These are phyloP conservation scores for Aphrophora alni DNA, from an alignment of 2,888 invertebrate species.

Conservation along the genomic window DNA sequence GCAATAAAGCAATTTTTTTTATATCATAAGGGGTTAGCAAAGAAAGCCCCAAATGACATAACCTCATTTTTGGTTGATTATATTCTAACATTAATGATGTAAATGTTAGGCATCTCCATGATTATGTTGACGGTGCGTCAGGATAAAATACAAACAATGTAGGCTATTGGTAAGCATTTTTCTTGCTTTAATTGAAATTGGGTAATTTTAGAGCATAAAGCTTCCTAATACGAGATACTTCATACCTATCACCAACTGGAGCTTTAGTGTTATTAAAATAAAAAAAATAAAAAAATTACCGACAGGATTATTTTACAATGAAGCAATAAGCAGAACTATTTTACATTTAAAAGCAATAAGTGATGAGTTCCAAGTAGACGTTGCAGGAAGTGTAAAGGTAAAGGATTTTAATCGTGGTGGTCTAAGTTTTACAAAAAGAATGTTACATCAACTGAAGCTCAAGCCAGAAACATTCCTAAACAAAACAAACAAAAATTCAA, in stretches of 20 bases:
- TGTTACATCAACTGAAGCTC: conserved; percentile 21
- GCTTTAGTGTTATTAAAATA: conserved; percentile 24
- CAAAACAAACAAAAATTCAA: background rate
- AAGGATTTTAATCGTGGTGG: conserved; percentile 25
- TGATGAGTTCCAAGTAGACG: conserved; percentile 13
- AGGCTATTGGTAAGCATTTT: background rate
- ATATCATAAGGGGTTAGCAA: background rate
- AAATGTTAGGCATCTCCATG: conserved; percentile 24
- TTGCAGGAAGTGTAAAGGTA: background rate
- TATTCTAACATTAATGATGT: conserved; percentile 3
- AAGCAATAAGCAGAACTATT: conserved; percentile 24
- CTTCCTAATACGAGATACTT: no score
- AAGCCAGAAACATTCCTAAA: background rate
- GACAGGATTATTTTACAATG: conserved; percentile 19
- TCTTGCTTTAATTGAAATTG: conserved; percentile 10
- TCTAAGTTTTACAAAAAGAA: conserved; percentile 16
- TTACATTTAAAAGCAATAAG: background rate
- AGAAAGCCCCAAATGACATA: conserved; percentile 31
- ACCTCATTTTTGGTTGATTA: conserved; percentile 20
- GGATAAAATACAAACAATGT: conserved; percentile 35
- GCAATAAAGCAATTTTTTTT: conserved; percentile 18
- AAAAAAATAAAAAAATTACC: conserved; percentile 19
- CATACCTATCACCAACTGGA: conserved; percentile 26
- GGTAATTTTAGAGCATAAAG: background rate
- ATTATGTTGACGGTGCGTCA: conserved; percentile 11